These are phyloP conservation scores for Pluvialis apricaria DNA, from an alignment of 2,113 vertebrate species.

Conservation along the genomic window DNA sequence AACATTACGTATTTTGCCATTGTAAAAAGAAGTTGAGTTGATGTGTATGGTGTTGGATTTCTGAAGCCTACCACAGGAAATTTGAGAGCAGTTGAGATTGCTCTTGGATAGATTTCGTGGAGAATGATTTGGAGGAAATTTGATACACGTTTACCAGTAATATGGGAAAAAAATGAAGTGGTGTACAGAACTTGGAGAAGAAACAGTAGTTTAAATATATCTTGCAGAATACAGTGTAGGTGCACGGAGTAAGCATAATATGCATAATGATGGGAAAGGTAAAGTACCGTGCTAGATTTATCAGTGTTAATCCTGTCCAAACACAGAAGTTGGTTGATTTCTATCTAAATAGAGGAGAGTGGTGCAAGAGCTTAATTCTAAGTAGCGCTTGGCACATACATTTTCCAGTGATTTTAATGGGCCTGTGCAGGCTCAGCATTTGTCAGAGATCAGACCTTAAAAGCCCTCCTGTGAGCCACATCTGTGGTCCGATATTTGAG, in stretches of 20 bases:
- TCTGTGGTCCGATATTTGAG: constrained; percentile 21
- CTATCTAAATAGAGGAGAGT: background rate
- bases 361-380: background rate
- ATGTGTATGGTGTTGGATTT: background rate
- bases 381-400: background rate
- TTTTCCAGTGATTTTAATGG: constrained; percentile 28
- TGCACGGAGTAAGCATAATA: background rate
- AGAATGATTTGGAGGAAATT: background rate
- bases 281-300: background rate
- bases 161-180: background rate
- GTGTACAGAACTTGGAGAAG: background rate
- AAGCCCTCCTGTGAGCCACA: constrained; percentile 33
- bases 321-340: background rate
- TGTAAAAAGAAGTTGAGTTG: background rate
- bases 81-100: background rate
- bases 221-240: background rate
- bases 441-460: constrained; percentile 41
- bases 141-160: background rate
- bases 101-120: background rate
- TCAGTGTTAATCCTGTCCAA: background rate
- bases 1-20: background rate
- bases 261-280: background rate
- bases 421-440: constrained; percentile 38
- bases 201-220: background rate
- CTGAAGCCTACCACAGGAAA: background rate